Base-by-base conservation (phyloP, 2,113 vertebrate species). In the Apodemus sylvaticus region DNA sequence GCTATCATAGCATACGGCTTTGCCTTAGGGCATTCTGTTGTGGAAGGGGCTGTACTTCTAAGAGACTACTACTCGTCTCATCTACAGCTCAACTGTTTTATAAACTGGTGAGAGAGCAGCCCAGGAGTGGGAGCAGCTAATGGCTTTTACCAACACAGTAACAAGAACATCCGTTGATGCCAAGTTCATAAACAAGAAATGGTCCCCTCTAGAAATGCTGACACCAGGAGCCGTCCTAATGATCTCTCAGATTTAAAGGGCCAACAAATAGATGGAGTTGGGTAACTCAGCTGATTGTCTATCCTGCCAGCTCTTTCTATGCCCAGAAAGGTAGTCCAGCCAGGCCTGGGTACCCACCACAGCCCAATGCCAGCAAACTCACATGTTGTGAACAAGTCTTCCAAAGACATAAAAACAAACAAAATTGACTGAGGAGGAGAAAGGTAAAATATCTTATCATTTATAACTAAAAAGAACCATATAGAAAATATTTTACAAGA, bases 401-500 rank as follows among this genome's bases (percentile, higher is more conserved):
- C 87, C 60, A 77, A 93, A 53, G 94, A 96, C 97, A 93, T 53
- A 81, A 89, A 96, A 93, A 89, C 53, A 90, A 71, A 83, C 3
- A 17, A 97, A 97, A 91, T 62, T 31, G 1, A 14, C 62, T 76
- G 39, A 6, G 19, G 13, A 70, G 87, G 48, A 96, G 29, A 22
- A 79, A 93, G 45, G 53, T 36, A 93, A 97, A 95, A 95, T 91
- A 94, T 96, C 83, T 96, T 94, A 81, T 94, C 77, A 88, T 79
- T 93, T 86, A 74, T 95, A 45, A 91, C 77, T 62, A 90, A 89
- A 92, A 5, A 79, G 6, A 95, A 83, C 26, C 82, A 68, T 14
- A 24, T 79, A 91, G 77, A 39, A 97, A 97, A 97, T 94, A 93
- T 89, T 96, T 96, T 92, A 90, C 53, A 71, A 2, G 90, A 79